Evolutionary conservation across 2,888 invertebrate species (phyloP).

Genomic region (Diloba caeruleocephala): DNA sequence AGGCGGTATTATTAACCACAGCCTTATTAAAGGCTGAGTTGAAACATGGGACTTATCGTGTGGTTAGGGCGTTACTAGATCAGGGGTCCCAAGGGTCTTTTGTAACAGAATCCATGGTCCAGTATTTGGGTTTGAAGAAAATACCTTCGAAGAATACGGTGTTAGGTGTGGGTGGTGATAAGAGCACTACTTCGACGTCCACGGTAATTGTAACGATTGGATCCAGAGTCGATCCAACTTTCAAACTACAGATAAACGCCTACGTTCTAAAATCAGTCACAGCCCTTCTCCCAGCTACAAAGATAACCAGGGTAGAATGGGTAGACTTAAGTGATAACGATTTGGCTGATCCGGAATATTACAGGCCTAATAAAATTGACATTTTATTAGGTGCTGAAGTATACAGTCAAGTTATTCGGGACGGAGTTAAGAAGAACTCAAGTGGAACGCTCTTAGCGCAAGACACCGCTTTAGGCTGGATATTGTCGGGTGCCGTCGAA

Average conservation of each 20-base stretch:
- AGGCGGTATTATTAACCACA: slow-evolving; percentile 12
- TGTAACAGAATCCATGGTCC: slow-evolving; percentile 35
- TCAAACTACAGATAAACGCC: slow-evolving; percentile 4
- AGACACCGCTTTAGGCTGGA: too few relatives aligned
- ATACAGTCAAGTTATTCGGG: too few relatives aligned
- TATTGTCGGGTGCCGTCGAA: too few relatives aligned
- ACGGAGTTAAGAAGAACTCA: too few relatives aligned
- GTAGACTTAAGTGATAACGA: not conserved
- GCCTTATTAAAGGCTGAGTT: slow-evolving; percentile 20
- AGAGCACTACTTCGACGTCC: not conserved
- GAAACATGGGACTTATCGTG: slow-evolving; percentile 12
- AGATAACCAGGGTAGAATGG: slow-evolving; percentile 11
- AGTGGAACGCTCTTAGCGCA: too few relatives aligned
- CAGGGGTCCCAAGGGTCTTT: slow-evolving; percentile 52
- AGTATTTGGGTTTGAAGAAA: slow-evolving; percentile 7
- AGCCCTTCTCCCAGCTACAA: slow-evolving; percentile 1
- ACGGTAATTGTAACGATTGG: not conserved
- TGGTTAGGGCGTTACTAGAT: slow-evolving; percentile 46
- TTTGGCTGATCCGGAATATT: too few relatives aligned
- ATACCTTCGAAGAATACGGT: slow-evolving; percentile 1
- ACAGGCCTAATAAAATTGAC: too few relatives aligned
- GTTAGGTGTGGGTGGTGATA: slow-evolving; percentile 36
- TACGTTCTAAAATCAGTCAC: slow-evolving; percentile 14
- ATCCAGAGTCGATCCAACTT: slow-evolving; percentile 4
- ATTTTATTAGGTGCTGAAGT: too few relatives aligned